Conservation (phyloP, 2,113 vertebrate genomes). For the Brachypodius melanocephalos region DNA sequence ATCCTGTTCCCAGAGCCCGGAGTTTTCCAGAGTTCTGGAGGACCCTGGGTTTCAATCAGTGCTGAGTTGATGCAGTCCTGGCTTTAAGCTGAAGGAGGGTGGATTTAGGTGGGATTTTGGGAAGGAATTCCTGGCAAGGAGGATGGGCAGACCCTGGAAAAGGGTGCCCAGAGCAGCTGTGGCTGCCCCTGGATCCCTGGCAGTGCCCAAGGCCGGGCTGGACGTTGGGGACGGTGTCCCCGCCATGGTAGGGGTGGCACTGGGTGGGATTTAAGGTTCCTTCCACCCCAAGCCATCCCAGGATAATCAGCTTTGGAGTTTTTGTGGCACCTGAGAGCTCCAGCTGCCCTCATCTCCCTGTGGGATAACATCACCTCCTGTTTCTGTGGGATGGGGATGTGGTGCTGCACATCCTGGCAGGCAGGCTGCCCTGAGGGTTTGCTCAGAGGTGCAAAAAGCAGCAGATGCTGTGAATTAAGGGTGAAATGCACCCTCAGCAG, state of each 20-base stretch:
- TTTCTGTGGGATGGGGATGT: neutral
- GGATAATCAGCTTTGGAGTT: neutral
- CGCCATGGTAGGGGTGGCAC: neutral
- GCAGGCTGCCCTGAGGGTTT: neutral
- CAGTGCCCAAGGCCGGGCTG: neutral
- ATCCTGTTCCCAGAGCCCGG: neutral
- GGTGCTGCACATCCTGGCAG: neutral
- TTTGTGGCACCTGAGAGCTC: neutral
- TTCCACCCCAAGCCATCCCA: neutral
- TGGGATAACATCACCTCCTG: fast-evolving
- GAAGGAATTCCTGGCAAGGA: neutral
- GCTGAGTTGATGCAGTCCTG: neutral
- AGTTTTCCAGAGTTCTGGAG: neutral
- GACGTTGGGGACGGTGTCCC: neutral
- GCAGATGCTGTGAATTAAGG: fast-evolving
- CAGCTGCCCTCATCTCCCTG: neutral
- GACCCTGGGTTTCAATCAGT: neutral
- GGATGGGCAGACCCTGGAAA: neutral
- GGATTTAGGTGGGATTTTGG: neutral
- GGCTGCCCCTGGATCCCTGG: neutral
- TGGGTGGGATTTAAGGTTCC: neutral
- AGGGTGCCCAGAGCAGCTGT: neutral
- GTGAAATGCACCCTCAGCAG: too few species aligned
- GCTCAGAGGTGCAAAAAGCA: neutral
- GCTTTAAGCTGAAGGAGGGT: neutral